A percentile compares a stretch with the other conserved stretches of the same genome.
These are phyloP conservation scores for Drosophila quasianomalipes DNA, from an alignment of 2,888 invertebrate species.

Conservation along the genomic window DNA sequence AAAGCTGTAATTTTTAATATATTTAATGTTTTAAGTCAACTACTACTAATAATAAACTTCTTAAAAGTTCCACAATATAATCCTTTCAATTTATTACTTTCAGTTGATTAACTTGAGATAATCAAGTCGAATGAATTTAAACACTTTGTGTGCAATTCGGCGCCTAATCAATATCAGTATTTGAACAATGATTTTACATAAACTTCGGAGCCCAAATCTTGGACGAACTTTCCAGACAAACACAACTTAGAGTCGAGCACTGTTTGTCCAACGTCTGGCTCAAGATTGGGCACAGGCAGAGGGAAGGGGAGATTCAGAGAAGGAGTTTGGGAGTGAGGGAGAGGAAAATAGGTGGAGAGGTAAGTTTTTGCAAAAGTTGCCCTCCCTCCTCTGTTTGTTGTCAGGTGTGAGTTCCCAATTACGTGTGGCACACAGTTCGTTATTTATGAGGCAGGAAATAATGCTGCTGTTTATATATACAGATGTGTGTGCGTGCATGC, in stretches of 20 bases:
- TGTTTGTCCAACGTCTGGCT: constrained; percentile 35
- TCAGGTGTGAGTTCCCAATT: constrained; percentile 45
- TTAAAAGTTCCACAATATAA: background rate
- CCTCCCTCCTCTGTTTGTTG: background rate
- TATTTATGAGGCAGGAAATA: constrained; percentile 39
- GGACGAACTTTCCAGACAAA: constrained; percentile 45
- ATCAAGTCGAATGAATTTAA: constrained; percentile 11
- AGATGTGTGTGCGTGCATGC: background rate
- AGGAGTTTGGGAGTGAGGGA: background rate
- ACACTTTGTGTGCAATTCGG: background rate
- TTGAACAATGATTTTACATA: constrained; percentile 24
- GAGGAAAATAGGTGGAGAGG: background rate
- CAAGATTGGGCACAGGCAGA: background rate
- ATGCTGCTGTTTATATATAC: background rate
- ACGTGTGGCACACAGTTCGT: constrained; percentile 27
- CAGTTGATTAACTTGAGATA: constrained; percentile 25
- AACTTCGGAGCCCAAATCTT: constrained; percentile 23
- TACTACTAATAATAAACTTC: background rate
- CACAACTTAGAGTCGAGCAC: constrained; percentile 8
- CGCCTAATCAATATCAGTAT: constrained; percentile 38
- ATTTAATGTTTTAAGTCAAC: background rate
- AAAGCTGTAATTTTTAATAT: background rate
- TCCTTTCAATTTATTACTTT: background rate
- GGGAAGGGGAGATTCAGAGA: background rate
- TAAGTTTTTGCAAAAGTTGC: background rate